Evolutionary conservation across 1,140 invertebrate species (phyloP), one percentile per base, ranked within the genome.

Genomic region (Atta colombica): DNA sequence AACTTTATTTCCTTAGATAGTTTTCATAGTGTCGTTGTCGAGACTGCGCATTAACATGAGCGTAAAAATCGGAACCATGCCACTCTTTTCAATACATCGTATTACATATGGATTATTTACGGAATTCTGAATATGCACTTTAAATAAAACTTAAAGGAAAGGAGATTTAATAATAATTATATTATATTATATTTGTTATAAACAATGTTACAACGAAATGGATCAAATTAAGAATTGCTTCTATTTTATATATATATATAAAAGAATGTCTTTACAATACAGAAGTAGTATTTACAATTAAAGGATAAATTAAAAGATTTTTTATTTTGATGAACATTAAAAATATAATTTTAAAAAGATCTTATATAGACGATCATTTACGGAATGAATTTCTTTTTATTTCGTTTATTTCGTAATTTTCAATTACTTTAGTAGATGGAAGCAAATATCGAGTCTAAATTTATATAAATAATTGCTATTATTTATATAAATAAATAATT

Each of bases 331-430:
- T 60, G 7, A 18, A 10, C 0, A 77, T 77, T 7, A 28, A 5
- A 28, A 25, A 65, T 63, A 45, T 3, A 45, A 8, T 77, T 25
- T 6, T 31, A 77, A 74, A 31, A 77, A n/a, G 10, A 77, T 65
- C 0, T 45, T 45, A 12, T 6, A 49, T 8, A 45, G 35, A 63
- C 21, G 65, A 31, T 69, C 25, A 49, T 18, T 28, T 45, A 3
- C 3, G n/a, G 14, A 74, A 84, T 84, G 61, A 74, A 28, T 49
- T 74, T 51, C 25, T 60, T 74, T 74, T 75, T 58, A 58, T 28
- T 31, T 72, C 2, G 12, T 12, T 25, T 25, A 25, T 25, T 25
- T 25, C 25, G 25, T 25, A 25, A 61, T 51, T 84, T 75, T 51
- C 25, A 74, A 51, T 63, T 84, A 81, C 31, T 81, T 49, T 69